A percentile compares a stretch with the other conserved stretches of the same genome.
These are phyloP conservation scores for Rotaria magnacalcarata DNA, from an alignment of 2,888 invertebrate genomes.

Conservation along the genomic window DNA sequence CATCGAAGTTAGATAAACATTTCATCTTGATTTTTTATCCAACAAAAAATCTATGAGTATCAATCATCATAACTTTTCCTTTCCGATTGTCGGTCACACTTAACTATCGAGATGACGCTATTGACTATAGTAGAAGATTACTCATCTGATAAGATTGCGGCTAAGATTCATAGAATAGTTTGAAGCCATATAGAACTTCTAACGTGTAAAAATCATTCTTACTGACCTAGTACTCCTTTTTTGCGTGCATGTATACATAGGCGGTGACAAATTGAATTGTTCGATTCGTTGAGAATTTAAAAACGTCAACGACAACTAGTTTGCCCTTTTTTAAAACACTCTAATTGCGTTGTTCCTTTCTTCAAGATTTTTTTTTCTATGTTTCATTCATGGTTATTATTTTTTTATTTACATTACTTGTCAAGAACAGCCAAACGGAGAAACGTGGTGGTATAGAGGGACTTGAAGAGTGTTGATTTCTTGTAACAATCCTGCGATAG, in stretches of 20 bases:
- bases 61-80: background rate
- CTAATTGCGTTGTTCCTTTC: background rate
- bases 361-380: background rate
- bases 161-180: background rate
- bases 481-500: background rate
- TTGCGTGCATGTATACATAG: background rate
- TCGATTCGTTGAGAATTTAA: background rate
- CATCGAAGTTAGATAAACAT: background rate
- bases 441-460: background rate
- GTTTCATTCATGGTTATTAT: background rate
- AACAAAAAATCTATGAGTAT: background rate
- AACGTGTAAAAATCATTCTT: background rate
- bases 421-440: background rate
- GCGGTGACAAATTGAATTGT: background rate
- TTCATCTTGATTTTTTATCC: background rate
- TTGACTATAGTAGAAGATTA: background rate
- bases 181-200: background rate
- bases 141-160: background rate
- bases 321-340: background rate
- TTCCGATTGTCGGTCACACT: background rate
- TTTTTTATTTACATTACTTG: constrained; percentile 3
- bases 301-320: background rate
- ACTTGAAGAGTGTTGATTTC: background rate
- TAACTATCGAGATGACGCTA: background rate
- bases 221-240: background rate